Conservation (phyloP, 2,888 invertebrate species). For the Acrocyrtus sp. region DNA sequence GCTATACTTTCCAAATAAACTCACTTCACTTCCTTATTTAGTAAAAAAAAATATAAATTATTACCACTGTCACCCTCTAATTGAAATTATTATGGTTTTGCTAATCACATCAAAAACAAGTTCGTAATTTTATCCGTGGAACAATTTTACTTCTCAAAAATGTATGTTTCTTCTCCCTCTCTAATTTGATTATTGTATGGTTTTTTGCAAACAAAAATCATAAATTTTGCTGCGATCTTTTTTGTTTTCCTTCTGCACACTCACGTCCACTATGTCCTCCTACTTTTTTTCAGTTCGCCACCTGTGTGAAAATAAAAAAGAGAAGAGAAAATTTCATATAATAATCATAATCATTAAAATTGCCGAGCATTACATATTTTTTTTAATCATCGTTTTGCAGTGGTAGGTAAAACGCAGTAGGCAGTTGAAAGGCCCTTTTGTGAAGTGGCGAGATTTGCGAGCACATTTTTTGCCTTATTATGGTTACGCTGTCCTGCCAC, state of each 20-base stretch:
- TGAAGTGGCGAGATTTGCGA: not conserved
- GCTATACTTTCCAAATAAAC: not conserved
- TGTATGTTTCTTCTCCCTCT: not conserved
- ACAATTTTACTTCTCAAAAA: constrained; percentile 5
- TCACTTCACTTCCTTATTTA: constrained; percentile 2
- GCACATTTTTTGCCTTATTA: not conserved
- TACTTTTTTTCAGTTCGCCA: too few relatives aligned
- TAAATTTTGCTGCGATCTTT: too few relatives aligned
- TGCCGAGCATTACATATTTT: not conserved
- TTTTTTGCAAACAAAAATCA: too few relatives aligned
- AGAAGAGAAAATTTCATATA: not conserved
- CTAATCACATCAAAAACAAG: not conserved
- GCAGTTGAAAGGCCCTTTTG: not conserved
- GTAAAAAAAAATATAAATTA: not conserved
- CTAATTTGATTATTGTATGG: too few relatives aligned
- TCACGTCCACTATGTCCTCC: too few relatives aligned
- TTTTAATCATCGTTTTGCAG: not conserved
- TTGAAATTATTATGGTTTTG: constrained; percentile 59
- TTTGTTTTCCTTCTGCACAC: too few relatives aligned
- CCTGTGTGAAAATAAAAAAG: too few relatives aligned
- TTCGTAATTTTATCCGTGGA: constrained; percentile 6
- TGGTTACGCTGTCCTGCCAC: not conserved
- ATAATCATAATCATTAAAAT: not conserved
- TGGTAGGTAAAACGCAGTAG: not conserved
- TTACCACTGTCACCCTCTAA: not conserved